phyloP scores from a whole-genome alignment of 1,140 invertebrate species.

The Drosophila fuyamai region DNA sequence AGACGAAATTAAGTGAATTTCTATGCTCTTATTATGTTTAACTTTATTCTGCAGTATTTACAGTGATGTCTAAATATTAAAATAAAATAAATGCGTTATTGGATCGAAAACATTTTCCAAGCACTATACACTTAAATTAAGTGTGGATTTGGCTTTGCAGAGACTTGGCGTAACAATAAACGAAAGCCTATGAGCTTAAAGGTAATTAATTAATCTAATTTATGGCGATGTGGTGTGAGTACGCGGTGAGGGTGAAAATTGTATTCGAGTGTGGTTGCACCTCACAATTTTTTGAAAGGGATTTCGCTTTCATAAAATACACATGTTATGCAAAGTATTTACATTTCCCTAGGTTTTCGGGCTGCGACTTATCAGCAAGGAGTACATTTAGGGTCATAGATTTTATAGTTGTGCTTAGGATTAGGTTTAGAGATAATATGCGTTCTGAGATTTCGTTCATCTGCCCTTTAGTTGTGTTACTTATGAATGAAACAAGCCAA shows the following conservation, averaged over 20 bases:
- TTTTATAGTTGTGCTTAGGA: constrained; percentile 19
- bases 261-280: constrained; percentile 24
- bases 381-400: constrained; percentile 24
- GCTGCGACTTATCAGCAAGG: constrained; percentile 41
- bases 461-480: constrained; percentile 3
- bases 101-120: constrained; percentile 59
- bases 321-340: constrained; percentile 41
- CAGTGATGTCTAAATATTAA: constrained; percentile 37
- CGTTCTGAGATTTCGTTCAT: constrained; percentile 55
- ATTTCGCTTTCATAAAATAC: constrained; percentile 20
- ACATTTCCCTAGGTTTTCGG: constrained; percentile 19
- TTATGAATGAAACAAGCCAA: constrained; percentile 43
- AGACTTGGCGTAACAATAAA: constrained; percentile 66
- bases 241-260: constrained; percentile 22
- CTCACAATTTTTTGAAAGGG: constrained; percentile 4
- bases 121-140: constrained; percentile 60
- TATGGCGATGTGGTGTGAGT: constrained; percentile 62
- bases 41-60: constrained; percentile 60
- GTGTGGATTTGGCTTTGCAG: constrained; percentile 75
- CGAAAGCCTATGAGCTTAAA: constrained; percentile 32
- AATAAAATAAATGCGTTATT: constrained; percentile 75
- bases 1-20: constrained; percentile 3
- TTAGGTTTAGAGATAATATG: constrained; percentile 23
- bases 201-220: constrained; percentile 43
- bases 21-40: constrained; percentile 13